Percentiles rank a stretch among this genome's conserved stretches.
These are phyloP conservation scores for Mayetiola destructor DNA, from an alignment of 2,888 invertebrate genomes.

Conservation along the genomic window DNA sequence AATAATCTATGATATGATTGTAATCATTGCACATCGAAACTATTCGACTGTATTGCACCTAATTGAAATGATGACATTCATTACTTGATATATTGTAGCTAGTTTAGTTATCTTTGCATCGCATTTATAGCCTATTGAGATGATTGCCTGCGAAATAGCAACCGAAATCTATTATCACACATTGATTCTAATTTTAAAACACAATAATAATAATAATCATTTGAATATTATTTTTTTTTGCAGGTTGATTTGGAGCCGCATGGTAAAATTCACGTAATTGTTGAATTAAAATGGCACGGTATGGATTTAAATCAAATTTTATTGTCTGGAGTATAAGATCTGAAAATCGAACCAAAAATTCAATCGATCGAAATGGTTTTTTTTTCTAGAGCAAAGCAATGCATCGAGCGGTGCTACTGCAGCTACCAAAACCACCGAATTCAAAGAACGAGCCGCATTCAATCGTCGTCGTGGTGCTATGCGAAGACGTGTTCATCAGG, in stretches of 20 bases:
- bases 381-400: conserved; percentile 36
- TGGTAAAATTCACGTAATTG: conserved; percentile 83
- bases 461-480: conserved; percentile 94
- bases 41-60: no score
- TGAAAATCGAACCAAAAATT: not conserved
- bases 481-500: conserved; percentile 94
- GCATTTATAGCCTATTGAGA: no score
- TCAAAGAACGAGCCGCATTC: conserved; percentile 91
- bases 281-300: conserved; percentile 86
- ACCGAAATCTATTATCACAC: no score
- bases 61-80: no score
- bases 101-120: no score
- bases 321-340: not conserved
- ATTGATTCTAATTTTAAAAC: no score
- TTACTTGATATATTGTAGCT: no score
- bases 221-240: conserved; percentile 29
- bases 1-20: no score
- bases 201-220: not conserved
- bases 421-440: conserved; percentile 49
- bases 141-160: no score
- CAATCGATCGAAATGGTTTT: conserved; percentile 16
- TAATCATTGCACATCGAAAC: no score
- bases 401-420: conserved; percentile 34
- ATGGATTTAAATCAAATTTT: conserved; percentile 24
- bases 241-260: conserved; percentile 95